Evolutionary conservation across 2,888 invertebrate species (phyloP).

Genomic region (Conistra vaccinii): DNA sequence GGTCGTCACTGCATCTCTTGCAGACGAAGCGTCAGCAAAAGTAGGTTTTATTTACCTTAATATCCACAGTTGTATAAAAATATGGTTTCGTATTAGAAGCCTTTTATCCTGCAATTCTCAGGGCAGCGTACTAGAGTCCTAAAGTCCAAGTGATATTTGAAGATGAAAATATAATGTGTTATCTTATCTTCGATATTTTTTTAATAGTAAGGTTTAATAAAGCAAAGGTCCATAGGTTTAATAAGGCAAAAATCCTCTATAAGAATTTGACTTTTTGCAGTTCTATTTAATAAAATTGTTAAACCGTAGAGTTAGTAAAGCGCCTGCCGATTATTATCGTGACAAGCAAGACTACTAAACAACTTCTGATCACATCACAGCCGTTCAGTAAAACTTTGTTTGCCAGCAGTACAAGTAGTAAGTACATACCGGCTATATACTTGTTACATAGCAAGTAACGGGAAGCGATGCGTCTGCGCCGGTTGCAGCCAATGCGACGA

Average conservation of each 20-base stretch:
- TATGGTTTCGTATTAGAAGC: not conserved
- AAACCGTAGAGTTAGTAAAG: not conserved
- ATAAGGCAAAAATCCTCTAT: not conserved
- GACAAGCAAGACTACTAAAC: not conserved
- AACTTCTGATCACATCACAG: not conserved
- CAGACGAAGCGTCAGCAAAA: constrained; percentile 77
- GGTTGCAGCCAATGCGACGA: constrained; percentile 63
- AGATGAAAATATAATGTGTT: not conserved
- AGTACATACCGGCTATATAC: constrained; percentile 63
- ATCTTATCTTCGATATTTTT: not conserved
- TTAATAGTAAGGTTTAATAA: no score
- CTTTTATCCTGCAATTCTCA: not conserved
- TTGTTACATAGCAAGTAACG: constrained; percentile 82
- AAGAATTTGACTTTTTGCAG: not conserved
- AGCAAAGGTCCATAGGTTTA: not conserved
- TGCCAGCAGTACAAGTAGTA: constrained; percentile 50
- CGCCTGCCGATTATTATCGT: not conserved
- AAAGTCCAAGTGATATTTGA: no score
- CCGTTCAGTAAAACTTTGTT: constrained; percentile 23
- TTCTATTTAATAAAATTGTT: not conserved
- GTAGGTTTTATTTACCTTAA: not conserved
- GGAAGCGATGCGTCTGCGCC: constrained; percentile 80
- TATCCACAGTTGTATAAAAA: not conserved
- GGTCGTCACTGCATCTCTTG: constrained; percentile 46
- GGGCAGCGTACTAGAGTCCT: not conserved